Evolutionary conservation across 2,797 vertebrate species (phyloP), one percentile per base, ranked within the genome.

Genomic region (Acipenser ruthenus): DNA sequence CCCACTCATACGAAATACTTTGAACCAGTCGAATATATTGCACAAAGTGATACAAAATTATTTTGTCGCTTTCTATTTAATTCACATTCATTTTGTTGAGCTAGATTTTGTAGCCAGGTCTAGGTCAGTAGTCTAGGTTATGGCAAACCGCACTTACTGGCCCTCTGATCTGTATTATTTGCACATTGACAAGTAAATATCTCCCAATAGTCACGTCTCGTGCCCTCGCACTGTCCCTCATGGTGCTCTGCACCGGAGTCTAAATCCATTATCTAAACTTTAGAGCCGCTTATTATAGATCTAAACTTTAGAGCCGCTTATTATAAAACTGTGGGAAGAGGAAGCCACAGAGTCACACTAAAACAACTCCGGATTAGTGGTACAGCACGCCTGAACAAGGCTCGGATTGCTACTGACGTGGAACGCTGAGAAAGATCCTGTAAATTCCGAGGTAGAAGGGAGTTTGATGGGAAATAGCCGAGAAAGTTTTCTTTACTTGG

Each of bases 281-380:
- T 80, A 80, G 83, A 79, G 79, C 70, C 75, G 83, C 75, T 83
- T 82, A 85, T 88, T 89, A 88, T 87, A 81, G 15, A 87, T 90
- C 80, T 77, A 86, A 88, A 85, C 84, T 80, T 74, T 80, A 80
- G 83, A 79, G 79, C 70, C 76, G 83, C 75, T 83, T 82, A 85
- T 88, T 89, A 88, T 87, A 81, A 84, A 82, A 86, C 89, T 92
- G 89, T 90, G 89, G 90, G 90, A 92, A 92, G 87, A 91, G 89
- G 89, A 91, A 92, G 88, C 88, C 84, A 75, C 84, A 82, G 87
- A 88, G 88, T 89, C 87, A 82, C 72, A 67, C 88, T 92, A 86
- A 91, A 92, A 91, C 89, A 92, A 92, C 87, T 86, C 68, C 66
- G 90, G 90, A 91, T 92, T 92, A 92, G 82, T 79, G 82, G 72